Conservation (phyloP, 2,888 invertebrate genomes). For the Hirtodrosophila duncani region DNA sequence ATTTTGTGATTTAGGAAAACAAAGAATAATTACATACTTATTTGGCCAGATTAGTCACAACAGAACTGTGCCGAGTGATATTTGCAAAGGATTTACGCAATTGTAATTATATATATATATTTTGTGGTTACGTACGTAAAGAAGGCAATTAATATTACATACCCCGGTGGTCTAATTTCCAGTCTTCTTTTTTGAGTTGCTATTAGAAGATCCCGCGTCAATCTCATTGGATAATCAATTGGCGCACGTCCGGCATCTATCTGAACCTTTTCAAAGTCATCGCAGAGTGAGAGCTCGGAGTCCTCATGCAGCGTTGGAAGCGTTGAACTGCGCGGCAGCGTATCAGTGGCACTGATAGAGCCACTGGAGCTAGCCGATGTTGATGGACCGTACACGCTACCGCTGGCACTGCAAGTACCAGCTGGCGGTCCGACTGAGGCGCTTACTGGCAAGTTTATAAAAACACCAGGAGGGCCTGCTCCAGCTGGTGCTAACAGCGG, state of each 20-base stretch:
- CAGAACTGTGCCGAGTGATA: too few species aligned
- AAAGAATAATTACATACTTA: too few species aligned
- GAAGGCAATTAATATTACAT: too few species aligned
- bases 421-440: slow-evolving; percentile 48
- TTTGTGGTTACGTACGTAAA: too few species aligned
- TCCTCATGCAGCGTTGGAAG: slow-evolving; percentile 94
- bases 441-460: slow-evolving; percentile 66
- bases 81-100: too few species aligned
- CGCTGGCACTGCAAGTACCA: slow-evolving; percentile 76
- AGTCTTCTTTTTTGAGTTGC: slow-evolving; percentile 88
- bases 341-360: slow-evolving; percentile 77
- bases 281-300: slow-evolving; percentile 82
- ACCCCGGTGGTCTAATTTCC: slow-evolving; percentile 82
- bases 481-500: slow-evolving; percentile 33
- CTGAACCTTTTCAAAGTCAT: slow-evolving; percentile 76
- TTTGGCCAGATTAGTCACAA: too few species aligned
- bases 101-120: too few species aligned
- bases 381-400: slow-evolving; percentile 77
- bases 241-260: slow-evolving; percentile 70
- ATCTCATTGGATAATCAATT: slow-evolving; percentile 80
- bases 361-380: slow-evolving; percentile 78
- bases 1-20: too few species aligned
- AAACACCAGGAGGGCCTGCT: slow-evolving; percentile 53
- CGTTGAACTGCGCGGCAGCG: slow-evolving; percentile 80
- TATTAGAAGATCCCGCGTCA: slow-evolving; percentile 88